These are phyloP conservation scores for Camponotus floridanus DNA, from an alignment of 1,140 invertebrate species.

Conservation along the genomic window DNA sequence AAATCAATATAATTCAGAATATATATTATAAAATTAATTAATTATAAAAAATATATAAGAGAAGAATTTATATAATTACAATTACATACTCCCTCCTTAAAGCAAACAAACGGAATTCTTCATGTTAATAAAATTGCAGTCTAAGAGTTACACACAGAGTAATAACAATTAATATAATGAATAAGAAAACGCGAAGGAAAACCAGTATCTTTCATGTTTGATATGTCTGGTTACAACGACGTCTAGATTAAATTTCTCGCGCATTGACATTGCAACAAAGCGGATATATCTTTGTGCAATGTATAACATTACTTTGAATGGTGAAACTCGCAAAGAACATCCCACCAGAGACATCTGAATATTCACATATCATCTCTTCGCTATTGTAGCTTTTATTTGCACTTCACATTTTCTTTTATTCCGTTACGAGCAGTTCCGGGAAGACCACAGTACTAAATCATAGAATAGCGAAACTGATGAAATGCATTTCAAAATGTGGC, in stretches of 20 bases:
- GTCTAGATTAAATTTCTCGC: conserved; percentile 56
- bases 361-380: conserved; percentile 59
- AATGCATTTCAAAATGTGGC: conserved; percentile 73
- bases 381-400: conserved; percentile 60
- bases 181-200: conserved; percentile 30
- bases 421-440: conserved; percentile 36
- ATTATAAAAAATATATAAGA: not conserved
- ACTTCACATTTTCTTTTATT: conserved; percentile 43
- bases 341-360: conserved; percentile 49
- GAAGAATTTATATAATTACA: conserved; percentile 23
- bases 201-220: conserved; percentile 30
- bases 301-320: conserved; percentile 44
- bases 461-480: conserved; percentile 70
- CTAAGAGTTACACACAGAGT: not conserved
- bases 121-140: conserved; percentile 24
- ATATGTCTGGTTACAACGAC: conserved; percentile 34
- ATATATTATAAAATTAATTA: conserved; percentile 4
- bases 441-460: conserved; percentile 68
- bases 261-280: conserved; percentile 58
- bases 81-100: not conserved
- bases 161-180: conserved; percentile 54
- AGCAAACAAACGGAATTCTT: not conserved
- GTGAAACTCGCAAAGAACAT: conserved; percentile 53
- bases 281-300: conserved; percentile 19
- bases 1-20: too few relatives aligned